Base-by-base conservation (phyloP, 2,888 invertebrate species). In the Drosophila neonasuta region DNA sequence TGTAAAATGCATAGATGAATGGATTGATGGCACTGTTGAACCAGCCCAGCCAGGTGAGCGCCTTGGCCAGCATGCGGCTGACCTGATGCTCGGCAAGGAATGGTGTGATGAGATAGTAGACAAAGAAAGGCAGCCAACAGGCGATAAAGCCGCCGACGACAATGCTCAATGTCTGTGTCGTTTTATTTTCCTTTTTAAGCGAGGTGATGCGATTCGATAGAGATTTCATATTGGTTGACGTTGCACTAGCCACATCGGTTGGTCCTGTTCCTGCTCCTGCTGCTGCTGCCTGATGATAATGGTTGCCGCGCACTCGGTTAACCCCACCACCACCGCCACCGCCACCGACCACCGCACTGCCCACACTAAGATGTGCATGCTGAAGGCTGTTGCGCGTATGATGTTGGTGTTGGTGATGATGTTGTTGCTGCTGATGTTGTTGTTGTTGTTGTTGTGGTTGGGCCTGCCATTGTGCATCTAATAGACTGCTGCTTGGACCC, bases 11-110 rank as follows among this genome's bases (percentile, higher is more conserved):
- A 87, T 97, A 97, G 83, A 97, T 97, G 89, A 97, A 96, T 0
- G 97, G 97, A 91, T 97, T 97, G 72, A 97, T 96, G 4, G 96
- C 96, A 0, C 96, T 96, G 89, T 97, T 97, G 82, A 96, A 95
- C 96, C 97, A 97, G 0, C 96, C 97, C 42, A 97, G 91, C 97
- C 97, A 97, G 1, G 96, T 96, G 56, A 97, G 91, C 57, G 95
- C 94, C 49, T 94, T 94, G 93, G 95, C 94, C 55, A 96, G 89
- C 4, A 93, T 92, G 0, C 92, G 92, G 66, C 92, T 93, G 3
- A 94, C 93, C 77, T 94, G 93, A 55, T 92, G 91, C 59, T 91
- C 91, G 0, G 94, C 93, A 57, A 96, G 92, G 85, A 97, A 96
- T 5, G 97, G 96, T 2, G 95, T 95, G 1, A 96, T 92, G 10